phyloP scores from a whole-genome alignment of 2,113 vertebrate species.

The Nesoenas mayeri region DNA sequence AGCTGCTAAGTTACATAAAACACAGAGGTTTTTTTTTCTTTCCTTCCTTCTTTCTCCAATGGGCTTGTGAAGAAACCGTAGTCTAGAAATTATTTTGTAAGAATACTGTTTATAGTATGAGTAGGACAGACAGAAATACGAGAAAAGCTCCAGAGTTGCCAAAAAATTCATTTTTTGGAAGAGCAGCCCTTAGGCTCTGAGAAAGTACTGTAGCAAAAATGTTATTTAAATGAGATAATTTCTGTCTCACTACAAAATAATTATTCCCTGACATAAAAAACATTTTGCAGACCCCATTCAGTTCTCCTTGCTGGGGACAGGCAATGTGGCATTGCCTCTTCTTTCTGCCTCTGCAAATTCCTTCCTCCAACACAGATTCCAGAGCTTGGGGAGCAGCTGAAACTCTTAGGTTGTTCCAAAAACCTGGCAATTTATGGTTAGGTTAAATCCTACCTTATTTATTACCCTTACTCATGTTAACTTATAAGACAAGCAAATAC shows the following conservation, averaged over 20 bases:
- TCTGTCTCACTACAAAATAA: constrained; percentile 66
- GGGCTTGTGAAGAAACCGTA: constrained; percentile 26
- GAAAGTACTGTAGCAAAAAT: constrained; percentile 72
- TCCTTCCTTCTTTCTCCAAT: background rate
- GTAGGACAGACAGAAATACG: constrained; percentile 69
- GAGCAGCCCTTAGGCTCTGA: constrained; percentile 42
- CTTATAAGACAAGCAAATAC: background rate
- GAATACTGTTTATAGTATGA: constrained; percentile 72
- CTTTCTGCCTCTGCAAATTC: background rate
- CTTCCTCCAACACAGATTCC: background rate
- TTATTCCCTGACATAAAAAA: constrained; percentile 41
- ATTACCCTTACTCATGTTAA: background rate
- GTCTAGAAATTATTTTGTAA: constrained; percentile 68
- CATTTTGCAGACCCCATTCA: background rate
- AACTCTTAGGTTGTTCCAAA: background rate
- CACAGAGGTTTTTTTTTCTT: background rate
- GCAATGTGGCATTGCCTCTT: background rate
- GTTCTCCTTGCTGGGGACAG: background rate
- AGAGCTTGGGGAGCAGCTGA: background rate
- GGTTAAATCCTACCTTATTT: background rate
- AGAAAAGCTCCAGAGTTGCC: constrained; percentile 55
- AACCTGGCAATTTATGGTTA: background rate
- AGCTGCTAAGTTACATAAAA: constrained; percentile 45
- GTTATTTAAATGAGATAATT: constrained; percentile 73
- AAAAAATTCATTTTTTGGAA: constrained; percentile 68